Base-by-base conservation (phyloP, 1,140 invertebrate species). In the Macrostomum lignano region DNA sequence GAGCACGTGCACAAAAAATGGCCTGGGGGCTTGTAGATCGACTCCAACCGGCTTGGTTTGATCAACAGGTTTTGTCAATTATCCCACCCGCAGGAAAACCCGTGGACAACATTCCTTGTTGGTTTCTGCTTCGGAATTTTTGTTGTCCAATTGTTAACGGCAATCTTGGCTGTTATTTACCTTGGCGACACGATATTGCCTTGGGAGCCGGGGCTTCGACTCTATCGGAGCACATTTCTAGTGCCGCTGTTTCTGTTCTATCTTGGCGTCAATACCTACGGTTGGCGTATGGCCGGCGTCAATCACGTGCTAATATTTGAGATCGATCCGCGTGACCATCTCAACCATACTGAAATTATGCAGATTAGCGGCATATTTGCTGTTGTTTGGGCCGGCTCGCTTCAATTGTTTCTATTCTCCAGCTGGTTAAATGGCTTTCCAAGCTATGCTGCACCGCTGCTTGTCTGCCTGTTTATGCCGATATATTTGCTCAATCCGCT, bases 221-320 rank as follows among this genome's bases (percentile, higher is more conserved):
- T 96, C 7, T 98, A 91, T 51, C 65, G 88, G 22, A 81, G 78
- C 0, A 77, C 82, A 3, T 67, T 96, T 36, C 66, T 96, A 0
- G 61, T 96, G 21, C 73, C 93, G 33, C 65, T 88, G 43, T 84
- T 86, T 49, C 65, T 94, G 39, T 94, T 93, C 49, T 58, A 94
- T 1, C 79, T 94, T 48, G 86, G 86, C 13, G 70, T 94, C 10
- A 96, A 96, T 50, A 84, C 68, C 28, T 91, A 93, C 55, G 82
- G 82, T n/a, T 96, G 86, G 86, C 63, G 84, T 41, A 78, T 76
- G 3, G 86, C 82, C 0, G 86, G 88, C 7, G 86, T 96, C 3
- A 98, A 98, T 64, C 91, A 98, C 55, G 88, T 96, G 0, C 65
- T 96, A 0, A 96, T 98, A 42, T 98, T 98, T 52, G 88, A 96